Conservation (phyloP, 2,797 vertebrate genomes). For the Peromyscus eremicus region DNA sequence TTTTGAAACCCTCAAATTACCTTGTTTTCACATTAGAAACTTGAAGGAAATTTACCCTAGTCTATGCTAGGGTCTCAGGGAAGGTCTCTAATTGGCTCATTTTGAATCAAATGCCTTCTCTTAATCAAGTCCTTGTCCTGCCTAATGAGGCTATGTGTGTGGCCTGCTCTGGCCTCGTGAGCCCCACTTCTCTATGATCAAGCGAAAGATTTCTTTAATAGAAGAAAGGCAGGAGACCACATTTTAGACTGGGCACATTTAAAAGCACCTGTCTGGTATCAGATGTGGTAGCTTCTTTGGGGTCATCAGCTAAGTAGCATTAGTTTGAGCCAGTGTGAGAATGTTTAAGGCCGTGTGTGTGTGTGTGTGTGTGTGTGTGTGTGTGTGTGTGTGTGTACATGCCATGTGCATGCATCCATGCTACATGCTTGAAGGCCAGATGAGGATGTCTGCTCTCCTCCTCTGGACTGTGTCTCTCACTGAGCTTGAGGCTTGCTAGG, state of each 20-base stretch:
- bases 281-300: background rate
- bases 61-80: background rate
- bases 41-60: background rate
- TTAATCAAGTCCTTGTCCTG: constrained; percentile 12
- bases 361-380: background rate
- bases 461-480: background rate
- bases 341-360: background rate
- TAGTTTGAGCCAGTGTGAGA: background rate
- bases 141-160: background rate
- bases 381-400: background rate
- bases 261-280: background rate
- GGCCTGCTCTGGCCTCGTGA: background rate
- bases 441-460: background rate
- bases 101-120: background rate
- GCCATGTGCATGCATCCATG: background rate
- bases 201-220: background rate
- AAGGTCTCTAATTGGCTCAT: background rate
- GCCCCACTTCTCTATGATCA: background rate
- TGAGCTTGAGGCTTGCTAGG: background rate
- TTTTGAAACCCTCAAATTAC: constrained; percentile 16
- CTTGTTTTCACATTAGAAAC: constrained; percentile 27
- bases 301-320: background rate
- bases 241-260: background rate
- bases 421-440: background rate
- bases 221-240: background rate